These are phyloP conservation scores for Pachypanchax playfairii DNA, from an alignment of 2,113 vertebrate species.

Conservation along the genomic window DNA sequence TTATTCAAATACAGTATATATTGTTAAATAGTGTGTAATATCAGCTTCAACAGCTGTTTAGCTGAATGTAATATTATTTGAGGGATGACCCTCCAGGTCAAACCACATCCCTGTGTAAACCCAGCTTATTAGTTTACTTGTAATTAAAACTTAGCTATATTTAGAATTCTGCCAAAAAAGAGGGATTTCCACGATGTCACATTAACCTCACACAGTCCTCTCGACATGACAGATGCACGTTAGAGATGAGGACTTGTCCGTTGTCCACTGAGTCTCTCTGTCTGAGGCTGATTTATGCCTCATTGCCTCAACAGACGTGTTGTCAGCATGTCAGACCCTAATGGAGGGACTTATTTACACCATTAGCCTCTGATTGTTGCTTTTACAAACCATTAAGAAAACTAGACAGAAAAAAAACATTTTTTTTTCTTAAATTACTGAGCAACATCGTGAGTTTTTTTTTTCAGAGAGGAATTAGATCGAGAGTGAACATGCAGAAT, in stretches of 20 bases:
- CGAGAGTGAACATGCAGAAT: constrained; percentile 33
- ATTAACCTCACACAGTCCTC: constrained; percentile 23
- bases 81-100: constrained; percentile 2
- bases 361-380: constrained; percentile 48
- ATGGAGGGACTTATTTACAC: constrained; percentile 56
- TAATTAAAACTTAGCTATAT: constrained; percentile 42
- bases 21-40: too few species aligned
- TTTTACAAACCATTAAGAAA: constrained; percentile 52
- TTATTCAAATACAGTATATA: too few species aligned
- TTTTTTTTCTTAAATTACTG: constrained; percentile 22
- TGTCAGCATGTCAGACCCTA: constrained; percentile 48
- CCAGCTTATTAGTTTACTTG: neutral
- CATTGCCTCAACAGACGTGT: constrained; percentile 51
- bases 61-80: too few species aligned
- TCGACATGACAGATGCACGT: constrained; percentile 64
- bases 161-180: constrained; percentile 23
- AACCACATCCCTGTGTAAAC: neutral
- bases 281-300: constrained; percentile 52
- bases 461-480: constrained; percentile 29
- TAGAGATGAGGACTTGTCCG: constrained; percentile 63
- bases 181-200: constrained; percentile 41
- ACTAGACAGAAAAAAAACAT: constrained; percentile 1
- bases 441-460: constrained; percentile 21
- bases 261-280: constrained; percentile 56
- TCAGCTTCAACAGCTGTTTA: too few species aligned